phyloP scores from a whole-genome alignment of 2,113 vertebrate genomes.

The Pelusios castaneus region DNA sequence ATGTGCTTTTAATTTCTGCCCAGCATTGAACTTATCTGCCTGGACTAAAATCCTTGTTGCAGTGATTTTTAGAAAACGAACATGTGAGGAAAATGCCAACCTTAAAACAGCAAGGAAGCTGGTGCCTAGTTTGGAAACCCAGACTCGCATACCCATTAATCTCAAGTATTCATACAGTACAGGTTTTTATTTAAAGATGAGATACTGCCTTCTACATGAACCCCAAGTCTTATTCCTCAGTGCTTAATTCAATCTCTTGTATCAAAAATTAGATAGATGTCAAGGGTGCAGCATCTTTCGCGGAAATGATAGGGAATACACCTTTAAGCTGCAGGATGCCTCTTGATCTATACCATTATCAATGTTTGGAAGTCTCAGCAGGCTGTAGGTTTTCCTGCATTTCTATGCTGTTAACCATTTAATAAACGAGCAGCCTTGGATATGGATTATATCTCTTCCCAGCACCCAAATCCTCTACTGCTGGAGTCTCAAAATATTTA shows the following conservation, averaged over 20 bases:
- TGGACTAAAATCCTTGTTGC: background rate
- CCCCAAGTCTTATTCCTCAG: background rate
- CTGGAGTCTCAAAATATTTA: background rate
- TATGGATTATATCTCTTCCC: background rate
- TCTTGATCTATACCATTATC: background rate
- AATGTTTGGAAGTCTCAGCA: background rate
- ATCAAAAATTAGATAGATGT: background rate
- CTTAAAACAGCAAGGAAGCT: background rate
- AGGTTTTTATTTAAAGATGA: background rate
- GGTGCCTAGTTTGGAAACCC: background rate
- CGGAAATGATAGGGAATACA: background rate
- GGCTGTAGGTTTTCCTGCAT: background rate
- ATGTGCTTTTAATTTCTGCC: background rate
- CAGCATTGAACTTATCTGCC: background rate
- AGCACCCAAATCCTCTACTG: accelerated
- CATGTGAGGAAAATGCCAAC: background rate
- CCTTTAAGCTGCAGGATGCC: background rate
- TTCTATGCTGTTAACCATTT: background rate
- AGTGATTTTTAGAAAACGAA: accelerated
- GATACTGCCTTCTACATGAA: background rate
- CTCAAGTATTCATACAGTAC: background rate
- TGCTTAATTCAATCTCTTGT: accelerated
- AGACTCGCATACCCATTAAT: background rate
- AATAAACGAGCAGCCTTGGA: background rate
- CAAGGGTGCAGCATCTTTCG: background rate